Evolutionary conservation across 2,888 invertebrate genomes (phyloP).

Genomic region (Lysandra bellargus): DNA sequence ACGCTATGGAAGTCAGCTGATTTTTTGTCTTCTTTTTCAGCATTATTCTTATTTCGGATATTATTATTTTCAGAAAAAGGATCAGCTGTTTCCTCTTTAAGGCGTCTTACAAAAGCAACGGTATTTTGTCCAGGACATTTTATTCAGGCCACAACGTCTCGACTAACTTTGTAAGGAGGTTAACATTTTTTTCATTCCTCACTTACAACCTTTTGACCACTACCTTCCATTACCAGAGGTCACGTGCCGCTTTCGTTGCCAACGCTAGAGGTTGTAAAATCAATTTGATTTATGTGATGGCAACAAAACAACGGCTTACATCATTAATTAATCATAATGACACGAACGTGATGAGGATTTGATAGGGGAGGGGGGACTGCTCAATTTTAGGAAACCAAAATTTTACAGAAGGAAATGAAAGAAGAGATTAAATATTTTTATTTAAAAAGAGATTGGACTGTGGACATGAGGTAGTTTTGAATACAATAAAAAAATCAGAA

Average conservation of each 20-base stretch:
- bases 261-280: constrained; percentile 9
- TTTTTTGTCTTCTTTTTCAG: neutral
- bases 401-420: neutral
- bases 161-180: neutral
- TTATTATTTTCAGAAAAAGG: neutral
- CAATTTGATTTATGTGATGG: constrained; percentile 24
- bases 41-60: neutral
- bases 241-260: constrained; percentile 10
- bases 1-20: neutral
- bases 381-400: neutral
- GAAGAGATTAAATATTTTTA: neutral
- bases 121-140: neutral
- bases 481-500: no score
- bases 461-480: no score
- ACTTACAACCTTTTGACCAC: neutral
- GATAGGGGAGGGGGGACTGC: neutral
- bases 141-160: neutral
- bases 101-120: neutral
- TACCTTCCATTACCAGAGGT: neutral
- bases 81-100: neutral
- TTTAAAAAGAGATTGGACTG: no score
- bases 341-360: constrained; percentile 3
- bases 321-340: constrained; percentile 10
- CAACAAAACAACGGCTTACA: constrained; percentile 8
- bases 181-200: neutral